These are phyloP conservation scores for Belgica antarctica DNA, from an alignment of 2,888 invertebrate genomes.

Conservation along the genomic window DNA sequence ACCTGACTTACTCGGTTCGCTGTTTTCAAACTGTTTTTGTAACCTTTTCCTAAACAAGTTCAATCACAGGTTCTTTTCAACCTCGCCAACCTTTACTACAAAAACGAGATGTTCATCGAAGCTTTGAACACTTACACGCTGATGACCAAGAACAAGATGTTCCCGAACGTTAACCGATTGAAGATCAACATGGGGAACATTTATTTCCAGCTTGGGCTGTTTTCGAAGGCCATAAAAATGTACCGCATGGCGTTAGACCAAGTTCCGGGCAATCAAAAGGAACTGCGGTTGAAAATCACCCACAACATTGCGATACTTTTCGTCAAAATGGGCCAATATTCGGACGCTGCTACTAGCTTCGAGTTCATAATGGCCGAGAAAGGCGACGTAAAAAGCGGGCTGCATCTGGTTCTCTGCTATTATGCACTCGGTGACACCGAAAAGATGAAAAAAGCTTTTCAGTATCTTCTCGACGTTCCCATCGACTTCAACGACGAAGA, in stretches of 20 bases:
- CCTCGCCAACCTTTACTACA: slow-evolving; percentile 89
- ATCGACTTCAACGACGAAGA: slow-evolving; percentile 80
- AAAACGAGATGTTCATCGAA: slow-evolving; percentile 93
- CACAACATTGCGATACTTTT: slow-evolving; percentile 95
- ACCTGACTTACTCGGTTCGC: slow-evolving; percentile 88
- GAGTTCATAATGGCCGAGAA: slow-evolving; percentile 98
- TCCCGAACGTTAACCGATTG: slow-evolving; percentile 86
- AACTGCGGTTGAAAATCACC: slow-evolving; percentile 91
- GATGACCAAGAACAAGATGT: slow-evolving; percentile 90
- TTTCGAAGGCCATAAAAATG: slow-evolving; percentile 92
- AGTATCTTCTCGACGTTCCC: slow-evolving; percentile 83
- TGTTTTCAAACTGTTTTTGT: slow-evolving; percentile 22
- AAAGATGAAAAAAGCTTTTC: slow-evolving; percentile 90
- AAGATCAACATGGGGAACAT: slow-evolving; percentile 99
- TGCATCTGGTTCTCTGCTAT: slow-evolving; percentile 86
- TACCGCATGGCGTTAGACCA: slow-evolving; percentile 99
- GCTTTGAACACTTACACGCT: slow-evolving; percentile 94
- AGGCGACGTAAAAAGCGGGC: slow-evolving; percentile 81
- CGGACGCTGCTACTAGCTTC: slow-evolving; percentile 93
- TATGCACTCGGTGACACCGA: slow-evolving; percentile 88
- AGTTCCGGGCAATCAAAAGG: slow-evolving; percentile 88
- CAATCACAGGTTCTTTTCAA: slow-evolving; percentile 86
- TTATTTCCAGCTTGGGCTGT: slow-evolving; percentile 89
- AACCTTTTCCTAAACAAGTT: slow-evolving; percentile 3
- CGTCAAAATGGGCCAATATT: slow-evolving; percentile 93